Evolutionary conservation across 2,888 invertebrate genomes (phyloP).

Genomic region (Drosophila yooni): DNA sequence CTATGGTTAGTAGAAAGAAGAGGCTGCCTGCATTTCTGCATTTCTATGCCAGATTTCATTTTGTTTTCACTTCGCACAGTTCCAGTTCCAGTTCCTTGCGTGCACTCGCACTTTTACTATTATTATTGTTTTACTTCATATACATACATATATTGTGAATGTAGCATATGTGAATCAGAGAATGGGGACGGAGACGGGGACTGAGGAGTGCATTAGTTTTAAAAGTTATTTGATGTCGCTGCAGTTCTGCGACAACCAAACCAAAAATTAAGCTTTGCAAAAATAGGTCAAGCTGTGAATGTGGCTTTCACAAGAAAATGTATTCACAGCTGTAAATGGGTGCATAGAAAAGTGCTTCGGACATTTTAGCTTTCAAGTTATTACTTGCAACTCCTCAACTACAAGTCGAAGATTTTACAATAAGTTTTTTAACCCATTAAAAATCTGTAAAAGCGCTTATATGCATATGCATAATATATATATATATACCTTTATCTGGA

Average conservation of each 20-base stretch:
- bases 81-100: slow-evolving; percentile 22
- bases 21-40: slow-evolving; percentile 11
- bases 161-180: slow-evolving; percentile 3
- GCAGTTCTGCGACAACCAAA: slow-evolving; percentile 7
- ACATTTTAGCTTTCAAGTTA: background rate
- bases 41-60: slow-evolving; percentile 35
- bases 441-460: background rate
- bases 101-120: slow-evolving; percentile 43
- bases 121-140: slow-evolving; percentile 19
- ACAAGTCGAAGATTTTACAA: background rate
- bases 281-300: slow-evolving; percentile 27
- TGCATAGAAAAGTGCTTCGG: background rate
- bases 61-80: slow-evolving; percentile 13
- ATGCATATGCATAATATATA: background rate
- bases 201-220: slow-evolving; percentile 38
- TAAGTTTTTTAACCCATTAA: background rate
- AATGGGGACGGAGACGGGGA: background rate
- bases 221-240: slow-evolving; percentile 32
- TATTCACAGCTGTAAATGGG: background rate
- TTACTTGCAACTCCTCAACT: background rate
- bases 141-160: slow-evolving; percentile 15
- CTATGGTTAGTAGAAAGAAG: background rate
- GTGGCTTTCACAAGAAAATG: slow-evolving; percentile 10
- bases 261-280: slow-evolving; percentile 13
- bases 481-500: too few species aligned